These are phyloP conservation scores for Eriosoma lanigerum DNA, from an alignment of 1,140 invertebrate species.

Conservation along the genomic window DNA sequence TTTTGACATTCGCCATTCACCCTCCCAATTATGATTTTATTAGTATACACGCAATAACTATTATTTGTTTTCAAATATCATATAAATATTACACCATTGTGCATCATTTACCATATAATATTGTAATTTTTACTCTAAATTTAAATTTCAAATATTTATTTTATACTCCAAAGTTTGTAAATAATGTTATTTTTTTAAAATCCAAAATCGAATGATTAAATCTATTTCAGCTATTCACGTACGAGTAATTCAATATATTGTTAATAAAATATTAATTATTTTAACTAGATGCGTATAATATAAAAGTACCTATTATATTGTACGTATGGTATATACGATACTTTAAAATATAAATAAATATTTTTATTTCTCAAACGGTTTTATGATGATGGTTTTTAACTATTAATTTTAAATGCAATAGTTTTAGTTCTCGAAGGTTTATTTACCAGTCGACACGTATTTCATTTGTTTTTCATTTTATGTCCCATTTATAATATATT, in stretches of 20 bases:
- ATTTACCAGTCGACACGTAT: background rate
- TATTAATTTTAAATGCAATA: conserved; percentile 18
- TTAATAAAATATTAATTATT: too few relatives aligned
- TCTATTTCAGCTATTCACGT: too few relatives aligned
- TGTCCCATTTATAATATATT: background rate
- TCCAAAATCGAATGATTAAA: too few relatives aligned
- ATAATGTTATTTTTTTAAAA: too few relatives aligned
- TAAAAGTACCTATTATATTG: background rate
- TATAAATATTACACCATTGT: background rate
- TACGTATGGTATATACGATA: background rate
- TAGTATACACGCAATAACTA: background rate
- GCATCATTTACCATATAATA: too few relatives aligned
- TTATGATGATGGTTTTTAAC: conserved; percentile 28
- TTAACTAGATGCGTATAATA: too few relatives aligned
- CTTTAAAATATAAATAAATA: conserved; percentile 24
- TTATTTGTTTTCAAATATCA: background rate
- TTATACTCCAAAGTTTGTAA: too few relatives aligned
- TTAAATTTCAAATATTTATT: too few relatives aligned
- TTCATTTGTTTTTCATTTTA: background rate
- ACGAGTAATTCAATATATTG: too few relatives aligned
- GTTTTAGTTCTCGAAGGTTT: background rate
- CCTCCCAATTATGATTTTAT: too few relatives aligned
- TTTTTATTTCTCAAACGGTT: conserved; percentile 15
- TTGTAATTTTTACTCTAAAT: too few relatives aligned
- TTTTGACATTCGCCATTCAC: too few relatives aligned